Evolutionary conservation across 1,140 invertebrate species (phyloP), one percentile per base, ranked within the genome.

Genomic region (Drosophila hydei): DNA sequence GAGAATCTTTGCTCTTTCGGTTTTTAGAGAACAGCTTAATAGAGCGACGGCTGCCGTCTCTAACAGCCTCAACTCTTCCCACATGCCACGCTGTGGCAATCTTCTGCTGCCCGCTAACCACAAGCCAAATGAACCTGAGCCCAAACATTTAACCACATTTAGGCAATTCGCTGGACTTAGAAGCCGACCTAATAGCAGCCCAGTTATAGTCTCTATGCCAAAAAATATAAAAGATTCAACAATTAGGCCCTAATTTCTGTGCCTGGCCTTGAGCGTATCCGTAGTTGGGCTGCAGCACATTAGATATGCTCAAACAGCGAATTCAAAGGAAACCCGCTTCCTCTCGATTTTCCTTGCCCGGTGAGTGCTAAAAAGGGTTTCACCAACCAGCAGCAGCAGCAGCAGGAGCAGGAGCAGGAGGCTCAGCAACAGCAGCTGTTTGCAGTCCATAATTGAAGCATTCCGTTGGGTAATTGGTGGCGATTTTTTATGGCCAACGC

Each of bases 401-500:
- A 50, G 16, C 18, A 21, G 42, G 33, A 52, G 18, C 14, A 67
- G 18, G 19, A 48, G 45, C 6, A 7, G 45, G 19, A 48, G 21
- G 30, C 2, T 33, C 45, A 43, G 23, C 8, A 61, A 47, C 75
- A 70, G 79, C 80, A 87, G 83, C 78, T 88, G 83, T 83, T 88
- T 72, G 81, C 79, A 68, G 78, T 36, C 83, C 75, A 88, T 87
- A 87, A 87, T 87, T 87, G 83, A 87, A 78, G 83, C 72, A 87
- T 88, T 83, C 77, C 83, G 50, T 67, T 72, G 21, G 72, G 83
- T 87, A 87, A 87, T 87, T 88, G 83, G 75, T 70, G 75, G 78
- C 65, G 77, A 87, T 87, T 87, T 88, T 81, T 87, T 85, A 64
- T 71, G 76, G 74, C 38, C 48, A 87, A 87, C 84, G 83, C 83